Base-by-base conservation (phyloP, 2,113 vertebrate species). In the Phalacrocorax pelagicus region DNA sequence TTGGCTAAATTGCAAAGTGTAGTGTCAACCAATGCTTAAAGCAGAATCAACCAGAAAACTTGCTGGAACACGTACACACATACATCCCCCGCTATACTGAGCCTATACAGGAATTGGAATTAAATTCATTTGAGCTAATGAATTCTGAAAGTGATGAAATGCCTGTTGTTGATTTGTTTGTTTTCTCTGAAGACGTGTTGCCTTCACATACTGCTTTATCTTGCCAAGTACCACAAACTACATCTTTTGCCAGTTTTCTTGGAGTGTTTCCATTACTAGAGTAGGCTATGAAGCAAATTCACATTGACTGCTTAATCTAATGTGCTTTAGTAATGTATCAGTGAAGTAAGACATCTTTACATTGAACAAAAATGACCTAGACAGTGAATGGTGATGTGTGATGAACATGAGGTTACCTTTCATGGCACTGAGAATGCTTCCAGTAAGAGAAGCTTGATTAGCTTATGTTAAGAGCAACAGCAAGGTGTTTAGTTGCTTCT, bases 201-300 rank as follows among this genome's bases (percentile, higher is more conserved):
- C 71, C 42, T 92, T 94, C 32, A 30, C 44, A 78, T 51, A 52
- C 27, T 19, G 9, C 1, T 1, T 78, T 91, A 58, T 94, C 73
- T 94, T 96, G 81, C 83, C 93, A 96, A 92, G 13, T 40, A 86
- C 38, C 57, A 91, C 46, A 81, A 82, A 74, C n/a, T 40, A 30
- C 29, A 51, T 86, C 18, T 84, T 95, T 91, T 96, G 23, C 69
- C 73, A 83, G 66, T 92, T 95, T 96, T 75, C 51, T 87, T 96
- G 86, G 77, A 91, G 47, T 44, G 19, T 85, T 95, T 95, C 81
- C 81, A 77, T 69, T 80, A 51, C 57, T 40, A 40, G 46, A 65
- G 27, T 72, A 86, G 81, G 30, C 47, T 73, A 79, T 0, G 0
- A 93, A 81, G 34, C 32, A 74, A 92, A 86, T 66, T 52, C 46